phyloP scores from a whole-genome alignment of 2,113 vertebrate genomes.

The Mustelus asterias region DNA sequence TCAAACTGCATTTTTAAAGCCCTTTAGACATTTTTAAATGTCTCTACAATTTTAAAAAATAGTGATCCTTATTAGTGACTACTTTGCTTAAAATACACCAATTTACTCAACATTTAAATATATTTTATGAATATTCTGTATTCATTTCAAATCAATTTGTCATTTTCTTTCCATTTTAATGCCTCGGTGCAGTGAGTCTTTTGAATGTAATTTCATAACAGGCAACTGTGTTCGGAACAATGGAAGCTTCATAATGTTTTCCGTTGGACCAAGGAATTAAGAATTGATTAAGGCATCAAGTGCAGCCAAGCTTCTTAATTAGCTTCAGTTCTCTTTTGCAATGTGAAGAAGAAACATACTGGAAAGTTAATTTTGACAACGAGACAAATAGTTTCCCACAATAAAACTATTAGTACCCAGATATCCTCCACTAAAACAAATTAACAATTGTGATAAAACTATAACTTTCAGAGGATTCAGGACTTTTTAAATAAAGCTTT shows the following conservation, averaged over 20 bases:
- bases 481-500: not conserved
- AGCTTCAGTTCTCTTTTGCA: not conserved
- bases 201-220: not conserved
- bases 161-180: constrained; percentile 5
- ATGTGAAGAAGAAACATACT: not conserved
- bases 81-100: not conserved
- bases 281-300: not conserved
- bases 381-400: not conserved
- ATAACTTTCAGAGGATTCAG: not conserved
- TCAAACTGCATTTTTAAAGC: not conserved
- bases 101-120: not conserved
- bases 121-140: not conserved
- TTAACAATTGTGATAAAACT: constrained; percentile 8
- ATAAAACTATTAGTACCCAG: not conserved
- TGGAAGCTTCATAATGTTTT: not conserved
- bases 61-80: not conserved
- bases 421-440: not conserved
- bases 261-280: not conserved
- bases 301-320: not conserved
- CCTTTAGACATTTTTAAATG: not conserved
- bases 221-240: not conserved
- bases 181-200: not conserved
- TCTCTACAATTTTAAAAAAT: not conserved
- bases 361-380: constrained; percentile 17
- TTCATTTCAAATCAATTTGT: not conserved